These are phyloP conservation scores for Merodon equestris DNA, from an alignment of 2,888 invertebrate genomes.

Conservation along the genomic window DNA sequence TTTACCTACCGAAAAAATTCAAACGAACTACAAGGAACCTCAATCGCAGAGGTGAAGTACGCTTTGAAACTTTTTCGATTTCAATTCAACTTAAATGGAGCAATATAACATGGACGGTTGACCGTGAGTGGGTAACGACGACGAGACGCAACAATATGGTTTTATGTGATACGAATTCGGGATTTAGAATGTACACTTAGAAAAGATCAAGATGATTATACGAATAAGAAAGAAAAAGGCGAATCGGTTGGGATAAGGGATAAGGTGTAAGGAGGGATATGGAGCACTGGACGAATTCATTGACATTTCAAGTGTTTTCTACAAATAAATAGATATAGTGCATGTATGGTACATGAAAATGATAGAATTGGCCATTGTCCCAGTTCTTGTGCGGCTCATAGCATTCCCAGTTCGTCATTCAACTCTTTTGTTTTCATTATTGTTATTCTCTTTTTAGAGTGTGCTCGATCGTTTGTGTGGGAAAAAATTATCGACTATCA, in stretches of 20 bases:
- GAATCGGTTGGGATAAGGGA: slow-evolving; percentile 11
- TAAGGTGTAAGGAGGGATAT: slow-evolving; percentile 27
- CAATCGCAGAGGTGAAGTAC: not conserved
- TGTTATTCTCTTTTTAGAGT: too few species aligned
- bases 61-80: not conserved
- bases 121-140: not conserved
- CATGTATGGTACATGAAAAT: slow-evolving; percentile 11
- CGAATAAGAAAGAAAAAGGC: not conserved
- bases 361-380: slow-evolving; percentile 47
- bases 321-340: slow-evolving; percentile 24
- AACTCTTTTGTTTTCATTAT: slow-evolving; percentile 33
- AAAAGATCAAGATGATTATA: too few species aligned
- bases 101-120: slow-evolving; percentile 24
- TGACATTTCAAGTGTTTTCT: slow-evolving; percentile 46
- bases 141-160: not conserved
- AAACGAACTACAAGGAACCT: too few species aligned
- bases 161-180: slow-evolving; percentile 44
- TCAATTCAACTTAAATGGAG: slow-evolving; percentile 33
- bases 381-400: slow-evolving; percentile 11
- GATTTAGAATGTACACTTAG: too few species aligned
- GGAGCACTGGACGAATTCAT: too few species aligned
- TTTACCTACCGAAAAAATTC: slow-evolving; percentile 37
- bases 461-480: too few species aligned
- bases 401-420: slow-evolving; percentile 14
- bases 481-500: too few species aligned